A percentile compares a stretch with the other conserved stretches of the same genome.
These are phyloP conservation scores for Busseola fusca DNA, from an alignment of 2,888 invertebrate genomes.

Conservation along the genomic window DNA sequence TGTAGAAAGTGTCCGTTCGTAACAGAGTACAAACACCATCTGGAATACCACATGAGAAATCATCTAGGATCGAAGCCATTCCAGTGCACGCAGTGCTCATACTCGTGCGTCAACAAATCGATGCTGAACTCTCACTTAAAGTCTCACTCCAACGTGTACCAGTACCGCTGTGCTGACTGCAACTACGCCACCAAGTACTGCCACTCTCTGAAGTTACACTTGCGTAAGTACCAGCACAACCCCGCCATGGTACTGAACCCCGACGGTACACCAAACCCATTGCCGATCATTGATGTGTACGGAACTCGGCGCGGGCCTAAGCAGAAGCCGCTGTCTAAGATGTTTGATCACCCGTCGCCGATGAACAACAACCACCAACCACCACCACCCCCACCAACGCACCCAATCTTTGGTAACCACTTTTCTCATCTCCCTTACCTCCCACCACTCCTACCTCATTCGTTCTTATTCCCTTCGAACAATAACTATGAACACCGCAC, in stretches of 20 bases:
- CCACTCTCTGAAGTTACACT: slow-evolving; percentile 98
- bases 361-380: slow-evolving; percentile 72
- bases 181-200: slow-evolving; percentile 99
- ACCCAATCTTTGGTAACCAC: slow-evolving; percentile 82
- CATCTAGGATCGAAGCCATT: slow-evolving; percentile 98
- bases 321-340: slow-evolving; percentile 84
- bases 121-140: slow-evolving; percentile 99
- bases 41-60: slow-evolving; percentile 98
- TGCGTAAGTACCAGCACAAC: slow-evolving; percentile 96
- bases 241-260: slow-evolving; percentile 97
- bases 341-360: slow-evolving; percentile 76
- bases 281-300: slow-evolving; percentile 96
- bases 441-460: slow-evolving; percentile 84
- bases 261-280: slow-evolving; percentile 96
- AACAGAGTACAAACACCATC: slow-evolving; percentile 99
- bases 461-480: slow-evolving; percentile 86
- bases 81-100: slow-evolving; percentile 96
- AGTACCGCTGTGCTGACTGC: slow-evolving; percentile 97
- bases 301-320: slow-evolving; percentile 97
- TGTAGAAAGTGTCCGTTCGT: slow-evolving; percentile 98
- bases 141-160: slow-evolving; percentile 97
- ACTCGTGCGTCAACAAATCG: slow-evolving; percentile 98
- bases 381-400: slow-evolving; percentile 74
- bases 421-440: slow-evolving; percentile 85
- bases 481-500: slow-evolving; percentile 81